Evolutionary conservation across 2,113 vertebrate species (phyloP).

Genomic region (Felis catus): F.catus_Fca126_mat1.0 CM031426.1:40743501-40744000

Average conservation of each 20-base stretch:
- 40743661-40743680: slow-evolving; percentile 67
- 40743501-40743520: slow-evolving; percentile 56
- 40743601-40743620: slow-evolving; percentile 68
- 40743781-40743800: background rate
- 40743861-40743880: background rate
- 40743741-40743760: slow-evolving; percentile 3
- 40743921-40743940: background rate
- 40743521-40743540: slow-evolving; percentile 62
- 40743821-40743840: too few relatives aligned
- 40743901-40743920: background rate
- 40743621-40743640: slow-evolving; percentile 66
- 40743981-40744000: background rate
- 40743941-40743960: background rate
- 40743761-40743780: background rate
- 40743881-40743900: background rate
- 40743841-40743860: background rate
- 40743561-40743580: slow-evolving; percentile 47
- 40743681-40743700: slow-evolving; percentile 66
- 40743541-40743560: slow-evolving; percentile 62
- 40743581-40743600: slow-evolving; percentile 54
- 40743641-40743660: slow-evolving; percentile 51
- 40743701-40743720: slow-evolving; percentile 10
- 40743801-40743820: background rate
- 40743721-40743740: background rate
- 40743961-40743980: background rate